Conservation (phyloP, 2,797 vertebrate genomes). For the Pseudopleuronectes americanus region DNA sequence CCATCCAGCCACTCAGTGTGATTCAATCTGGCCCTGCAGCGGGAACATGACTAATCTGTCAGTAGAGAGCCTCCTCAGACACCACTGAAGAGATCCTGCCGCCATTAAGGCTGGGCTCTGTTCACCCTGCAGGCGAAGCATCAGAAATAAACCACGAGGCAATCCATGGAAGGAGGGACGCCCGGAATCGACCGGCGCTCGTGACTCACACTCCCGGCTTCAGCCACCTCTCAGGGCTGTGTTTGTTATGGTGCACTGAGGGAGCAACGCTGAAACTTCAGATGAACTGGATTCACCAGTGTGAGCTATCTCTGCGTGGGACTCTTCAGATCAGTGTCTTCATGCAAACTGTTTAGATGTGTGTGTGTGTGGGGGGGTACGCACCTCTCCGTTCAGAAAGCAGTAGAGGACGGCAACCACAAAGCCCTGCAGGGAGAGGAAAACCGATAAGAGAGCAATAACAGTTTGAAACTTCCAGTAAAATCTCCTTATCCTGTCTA, state of each 20-base stretch:
- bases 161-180: slow-evolving; percentile 33
- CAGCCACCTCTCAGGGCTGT: slow-evolving; percentile 25
- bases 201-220: slow-evolving; percentile 54
- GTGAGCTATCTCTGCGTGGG: slow-evolving; percentile 13
- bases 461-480: neutral
- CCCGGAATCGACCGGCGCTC: neutral
- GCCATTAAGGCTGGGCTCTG: slow-evolving; percentile 47
- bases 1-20: slow-evolving; percentile 57
- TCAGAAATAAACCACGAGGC: slow-evolving; percentile 45
- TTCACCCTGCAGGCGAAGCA: slow-evolving; percentile 43
- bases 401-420: slow-evolving; percentile 97
- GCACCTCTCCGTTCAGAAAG: slow-evolving; percentile 90
- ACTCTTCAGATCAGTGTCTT: slow-evolving; percentile 19
- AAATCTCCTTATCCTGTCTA: slow-evolving; percentile 13
- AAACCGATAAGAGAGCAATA: slow-evolving; percentile 36
- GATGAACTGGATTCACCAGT: slow-evolving; percentile 23
- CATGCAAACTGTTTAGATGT: slow-evolving; percentile 49
- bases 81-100: slow-evolving; percentile 34
- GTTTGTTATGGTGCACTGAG: slow-evolving; percentile 17
- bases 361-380: slow-evolving; percentile 15
- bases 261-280: slow-evolving; percentile 15
- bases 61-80: slow-evolving; percentile 59
- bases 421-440: slow-evolving; percentile 87
- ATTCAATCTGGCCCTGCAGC: slow-evolving; percentile 62
- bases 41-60: slow-evolving; percentile 66